Base-by-base conservation (phyloP, 2,113 vertebrate species). In the Diphyllodes magnificus region DNA sequence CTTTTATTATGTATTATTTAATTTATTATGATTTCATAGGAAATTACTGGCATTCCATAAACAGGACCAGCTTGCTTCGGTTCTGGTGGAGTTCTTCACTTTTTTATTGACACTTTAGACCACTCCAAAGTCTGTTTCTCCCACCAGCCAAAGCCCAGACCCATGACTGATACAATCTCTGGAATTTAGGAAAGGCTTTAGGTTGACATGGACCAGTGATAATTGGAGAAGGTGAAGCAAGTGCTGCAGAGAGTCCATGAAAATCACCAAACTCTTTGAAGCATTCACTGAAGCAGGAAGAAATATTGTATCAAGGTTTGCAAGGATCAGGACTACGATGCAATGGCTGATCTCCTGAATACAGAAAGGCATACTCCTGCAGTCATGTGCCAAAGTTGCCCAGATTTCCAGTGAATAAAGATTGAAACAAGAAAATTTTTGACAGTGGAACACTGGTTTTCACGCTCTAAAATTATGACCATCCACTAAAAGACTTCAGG, bases 261-360 rank as follows among this genome's bases (percentile, higher is more conserved):
- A 76, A 82, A 68, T 22, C 53, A 47, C 7, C 3, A 79, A 77
- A 92, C 54, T 15, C 44, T 82, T 71, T 64, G 27, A 88, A 71
- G 10, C 7, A 33, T 54, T 71, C 61, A 33, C 21, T 44, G 37
- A 61, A 51, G 56, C 16, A 76, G 19, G 27, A 82, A 50, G 28
- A 87, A 89, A 82, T 75, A 45, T 16, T 37, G 1, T 13, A 50
- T 12, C 27, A 40, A 19, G 16, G 23, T 56, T 90, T 72, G 27
- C 1, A 5, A 63, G 21, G n/a, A 40, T 50, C 33, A 31, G 15
- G 21, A 30, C 15, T 64, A 50, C 0, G 1, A 8, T 0, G 0
- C 27, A 51, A 13, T 33, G 35, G 13, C 24, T 24, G 3, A 63
- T 54, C 47, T 92, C 6, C 69, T 75, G 82, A 54, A 66, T 45